Conservation (phyloP, 2,888 invertebrate genomes). For the Cephus nigrinus region DNA sequence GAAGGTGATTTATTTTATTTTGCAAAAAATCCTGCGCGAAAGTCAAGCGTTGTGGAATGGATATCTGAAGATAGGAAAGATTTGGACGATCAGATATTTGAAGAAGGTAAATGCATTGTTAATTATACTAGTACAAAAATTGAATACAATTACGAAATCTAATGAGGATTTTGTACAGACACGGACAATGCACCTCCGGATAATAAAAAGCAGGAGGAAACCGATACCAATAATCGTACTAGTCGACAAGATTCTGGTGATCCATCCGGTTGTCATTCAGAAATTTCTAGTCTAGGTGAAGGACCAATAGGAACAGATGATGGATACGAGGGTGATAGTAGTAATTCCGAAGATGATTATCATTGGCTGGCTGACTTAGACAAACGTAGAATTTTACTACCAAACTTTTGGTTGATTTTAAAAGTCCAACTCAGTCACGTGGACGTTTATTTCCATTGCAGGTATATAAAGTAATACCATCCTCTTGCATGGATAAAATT, state of each 20-base stretch:
- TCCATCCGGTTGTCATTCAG: slow-evolving; percentile 52
- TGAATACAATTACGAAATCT: background rate
- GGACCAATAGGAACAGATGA: slow-evolving; percentile 47
- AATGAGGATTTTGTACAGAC: slow-evolving; percentile 2
- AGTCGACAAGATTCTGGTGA: slow-evolving; percentile 51
- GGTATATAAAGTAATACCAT: slow-evolving; percentile 58
- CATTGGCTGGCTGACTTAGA: slow-evolving; percentile 70
- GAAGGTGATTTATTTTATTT: slow-evolving; percentile 73
- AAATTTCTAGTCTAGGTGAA: slow-evolving; percentile 53
- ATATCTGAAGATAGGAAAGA: background rate
- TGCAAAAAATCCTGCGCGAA: slow-evolving; percentile 58
- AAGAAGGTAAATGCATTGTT: slow-evolving; percentile 26
- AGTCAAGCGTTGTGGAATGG: background rate
- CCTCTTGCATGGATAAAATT: background rate
- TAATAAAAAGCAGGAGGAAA: slow-evolving; percentile 31
- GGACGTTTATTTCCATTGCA: slow-evolving; percentile 77
- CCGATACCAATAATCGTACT: slow-evolving; percentile 26
- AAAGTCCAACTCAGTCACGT: slow-evolving; percentile 71
- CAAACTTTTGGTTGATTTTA: slow-evolving; percentile 80
- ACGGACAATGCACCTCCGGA: slow-evolving; percentile 28
- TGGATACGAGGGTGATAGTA: slow-evolving; percentile 75
- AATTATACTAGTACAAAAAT: background rate
- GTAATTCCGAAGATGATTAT: slow-evolving; percentile 72
- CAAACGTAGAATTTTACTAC: slow-evolving; percentile 69
- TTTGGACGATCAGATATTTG: background rate